Percentiles rank a stretch among this genome's conserved stretches.
These are phyloP conservation scores for Glyptemys insculpta DNA, from an alignment of 2,797 vertebrate species.

Conservation along the genomic window DNA sequence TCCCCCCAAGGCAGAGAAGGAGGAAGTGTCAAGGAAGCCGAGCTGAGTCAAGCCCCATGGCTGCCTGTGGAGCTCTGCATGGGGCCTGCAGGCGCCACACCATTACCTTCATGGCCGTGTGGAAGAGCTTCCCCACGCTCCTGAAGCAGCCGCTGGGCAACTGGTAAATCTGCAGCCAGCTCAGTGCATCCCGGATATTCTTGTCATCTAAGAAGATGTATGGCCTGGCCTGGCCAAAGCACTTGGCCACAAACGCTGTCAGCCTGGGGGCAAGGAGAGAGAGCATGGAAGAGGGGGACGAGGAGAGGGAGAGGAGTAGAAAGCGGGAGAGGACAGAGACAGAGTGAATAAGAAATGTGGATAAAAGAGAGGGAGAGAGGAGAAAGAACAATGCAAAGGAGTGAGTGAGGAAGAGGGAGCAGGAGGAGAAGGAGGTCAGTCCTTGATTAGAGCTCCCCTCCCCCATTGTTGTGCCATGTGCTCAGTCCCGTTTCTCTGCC, in stretches of 20 bases:
- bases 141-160: constrained; percentile 82
- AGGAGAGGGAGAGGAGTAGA: background rate
- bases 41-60: background rate
- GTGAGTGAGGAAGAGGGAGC: background rate
- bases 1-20: background rate
- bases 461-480: background rate
- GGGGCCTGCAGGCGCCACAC: background rate
- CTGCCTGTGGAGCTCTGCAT: background rate
- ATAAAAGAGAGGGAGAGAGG: background rate
- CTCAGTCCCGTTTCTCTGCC: background rate
- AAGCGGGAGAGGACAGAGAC: background rate
- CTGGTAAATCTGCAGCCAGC: constrained; percentile 84
- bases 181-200: constrained; percentile 79
- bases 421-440: background rate
- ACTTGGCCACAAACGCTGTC: constrained; percentile 92
- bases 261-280: constrained; percentile 79
- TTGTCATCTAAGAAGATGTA: constrained; percentile 85
- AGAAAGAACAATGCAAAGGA: background rate
- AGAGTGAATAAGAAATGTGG: background rate
- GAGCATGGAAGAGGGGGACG: background rate
- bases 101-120: constrained; percentile 86
- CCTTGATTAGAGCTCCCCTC: background rate
- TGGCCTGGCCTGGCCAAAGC: constrained; percentile 84
- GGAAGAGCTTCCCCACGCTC: constrained; percentile 87
- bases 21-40: background rate